A percentile compares a stretch with the other conserved stretches of the same genome.
Evolutionary conservation across 2,113 vertebrate genomes (phyloP).

Genomic region (Murina feae): DNA sequence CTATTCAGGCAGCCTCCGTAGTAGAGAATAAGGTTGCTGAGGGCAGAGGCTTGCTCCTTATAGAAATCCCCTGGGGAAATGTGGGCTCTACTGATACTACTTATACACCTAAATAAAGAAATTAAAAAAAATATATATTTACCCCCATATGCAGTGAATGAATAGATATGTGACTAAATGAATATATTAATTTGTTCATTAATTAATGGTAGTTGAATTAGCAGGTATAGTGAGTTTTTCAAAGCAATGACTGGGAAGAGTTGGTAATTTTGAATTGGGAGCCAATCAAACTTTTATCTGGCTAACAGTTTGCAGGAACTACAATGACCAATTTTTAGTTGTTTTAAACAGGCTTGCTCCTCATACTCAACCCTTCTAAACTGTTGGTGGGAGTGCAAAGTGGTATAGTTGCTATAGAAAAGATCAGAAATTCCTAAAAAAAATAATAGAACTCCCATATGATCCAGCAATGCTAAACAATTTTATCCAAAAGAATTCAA

Average conservation of each 20-base stretch:
- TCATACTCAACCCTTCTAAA: accelerated
- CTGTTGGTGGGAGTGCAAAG: background rate
- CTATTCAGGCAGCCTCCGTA: background rate
- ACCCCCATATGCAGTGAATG: background rate
- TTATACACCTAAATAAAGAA: background rate
- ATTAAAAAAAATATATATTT: background rate
- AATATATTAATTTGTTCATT: background rate
- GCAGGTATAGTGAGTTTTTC: background rate
- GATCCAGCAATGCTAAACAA: background rate
- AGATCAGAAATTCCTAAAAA: background rate
- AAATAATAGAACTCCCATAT: background rate
- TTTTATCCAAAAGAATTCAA: background rate
- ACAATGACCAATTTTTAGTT: background rate
- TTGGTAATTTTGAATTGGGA: background rate
- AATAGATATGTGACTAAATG: background rate
- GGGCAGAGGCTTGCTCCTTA: background rate
- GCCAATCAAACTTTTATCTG: background rate
- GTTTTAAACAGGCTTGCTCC: background rate
- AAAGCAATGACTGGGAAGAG: background rate
- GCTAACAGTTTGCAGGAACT: background rate
- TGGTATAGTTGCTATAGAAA: background rate
- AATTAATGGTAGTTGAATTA: background rate
- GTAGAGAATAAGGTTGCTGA: background rate
- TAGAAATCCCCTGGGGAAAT: background rate
- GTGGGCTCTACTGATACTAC: background rate